A percentile compares a stretch with the other conserved stretches of the same genome.
phyloP scores from a whole-genome alignment of 1,140 invertebrate genomes.

The Yoshiicerus persimilis region DNA sequence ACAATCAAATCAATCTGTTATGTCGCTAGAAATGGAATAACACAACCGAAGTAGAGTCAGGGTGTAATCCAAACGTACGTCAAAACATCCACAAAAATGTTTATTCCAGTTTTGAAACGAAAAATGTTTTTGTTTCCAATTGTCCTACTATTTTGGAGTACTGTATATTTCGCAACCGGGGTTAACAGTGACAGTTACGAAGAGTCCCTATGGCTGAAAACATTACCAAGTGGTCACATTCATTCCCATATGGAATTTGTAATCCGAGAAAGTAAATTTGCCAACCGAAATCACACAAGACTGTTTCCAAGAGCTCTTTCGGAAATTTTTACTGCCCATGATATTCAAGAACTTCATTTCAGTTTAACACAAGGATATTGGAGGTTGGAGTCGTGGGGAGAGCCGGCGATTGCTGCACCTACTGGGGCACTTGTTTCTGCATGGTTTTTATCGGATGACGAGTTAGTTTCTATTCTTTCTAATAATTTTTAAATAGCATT shows the following conservation, averaged over 20 bases:
- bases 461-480: constrained; percentile 53
- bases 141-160: background rate
- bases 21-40: too few species aligned
- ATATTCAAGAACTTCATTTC: constrained; percentile 87
- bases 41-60: too few species aligned
- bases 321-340: constrained; percentile 82
- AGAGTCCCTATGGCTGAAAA: constrained; percentile 80
- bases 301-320: constrained; percentile 86
- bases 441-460: constrained; percentile 73
- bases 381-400: constrained; percentile 91
- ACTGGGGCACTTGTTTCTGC: constrained; percentile 90
- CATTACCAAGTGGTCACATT: constrained; percentile 72
- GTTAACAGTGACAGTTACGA: constrained; percentile 64
- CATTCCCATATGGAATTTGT: constrained; percentile 85
- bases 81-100: background rate
- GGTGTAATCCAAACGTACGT: background rate
- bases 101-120: background rate
- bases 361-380: constrained; percentile 90
- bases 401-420: constrained; percentile 77
- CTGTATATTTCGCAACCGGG: background rate
- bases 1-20: too few species aligned
- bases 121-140: background rate
- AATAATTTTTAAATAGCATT: too few species aligned
- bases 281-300: constrained; percentile 41
- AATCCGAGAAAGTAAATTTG: constrained; percentile 54